Evolutionary conservation across 2,888 invertebrate species (phyloP).

Genomic region (Pollenia amentaria): DNA sequence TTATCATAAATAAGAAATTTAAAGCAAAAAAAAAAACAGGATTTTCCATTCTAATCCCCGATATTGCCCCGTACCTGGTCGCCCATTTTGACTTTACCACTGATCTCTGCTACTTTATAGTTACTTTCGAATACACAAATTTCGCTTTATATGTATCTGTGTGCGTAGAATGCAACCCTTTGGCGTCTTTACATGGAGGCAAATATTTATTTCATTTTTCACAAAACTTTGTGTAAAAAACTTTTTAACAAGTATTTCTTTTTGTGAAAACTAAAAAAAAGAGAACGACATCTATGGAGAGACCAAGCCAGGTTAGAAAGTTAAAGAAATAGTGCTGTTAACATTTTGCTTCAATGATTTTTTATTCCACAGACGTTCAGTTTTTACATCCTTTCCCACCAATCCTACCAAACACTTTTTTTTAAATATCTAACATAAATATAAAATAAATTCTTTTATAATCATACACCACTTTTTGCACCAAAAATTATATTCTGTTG

Average conservation of each 20-base stretch:
- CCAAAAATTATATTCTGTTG: conserved; percentile 26
- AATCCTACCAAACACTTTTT: conserved; percentile 11
- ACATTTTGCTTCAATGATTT: conserved; percentile 72
- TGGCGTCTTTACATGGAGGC: conserved; percentile 54
- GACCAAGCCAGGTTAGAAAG: conserved; percentile 52
- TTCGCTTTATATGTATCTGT: conserved; percentile 14
- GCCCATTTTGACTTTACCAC: neutral
- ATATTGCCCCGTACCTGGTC: neutral
- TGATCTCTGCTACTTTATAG: neutral
- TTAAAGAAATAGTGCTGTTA: conserved; percentile 52
- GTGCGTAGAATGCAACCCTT: conserved; percentile 53
- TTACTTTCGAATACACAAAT: conserved; percentile 27
- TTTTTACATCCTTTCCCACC: neutral
- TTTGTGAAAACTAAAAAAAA: neutral
- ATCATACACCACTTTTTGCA: conserved; percentile 10
- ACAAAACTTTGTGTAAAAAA: conserved; percentile 80
- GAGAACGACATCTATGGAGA: conserved; percentile 22
- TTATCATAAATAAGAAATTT: no score
- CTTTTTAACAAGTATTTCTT: conserved; percentile 80
- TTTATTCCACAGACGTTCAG: conserved; percentile 62
- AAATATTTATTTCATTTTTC: conserved; percentile 69
- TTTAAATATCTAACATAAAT: conserved; percentile 35
- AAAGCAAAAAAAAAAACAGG: no score
- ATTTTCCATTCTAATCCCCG: no score
- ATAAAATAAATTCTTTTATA: conserved; percentile 24